phyloP scores from a whole-genome alignment of 2,113 vertebrate species.

The Podilymbus podiceps region DNA sequence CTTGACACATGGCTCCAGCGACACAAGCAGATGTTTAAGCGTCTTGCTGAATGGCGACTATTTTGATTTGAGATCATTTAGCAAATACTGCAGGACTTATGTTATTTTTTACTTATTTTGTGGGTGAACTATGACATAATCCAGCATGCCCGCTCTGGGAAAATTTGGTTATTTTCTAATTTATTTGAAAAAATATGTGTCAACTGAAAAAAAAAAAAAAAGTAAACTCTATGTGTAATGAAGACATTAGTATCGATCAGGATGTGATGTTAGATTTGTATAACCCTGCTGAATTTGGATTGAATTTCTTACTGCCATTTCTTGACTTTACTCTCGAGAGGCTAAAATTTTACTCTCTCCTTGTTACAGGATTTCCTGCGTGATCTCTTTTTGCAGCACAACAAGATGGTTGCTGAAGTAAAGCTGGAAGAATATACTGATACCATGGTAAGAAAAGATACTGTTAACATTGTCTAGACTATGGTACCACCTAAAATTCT shows the following conservation, averaged over 20 bases:
- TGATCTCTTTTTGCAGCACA: conserved; percentile 86
- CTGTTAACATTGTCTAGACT: neutral
- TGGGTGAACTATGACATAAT: neutral
- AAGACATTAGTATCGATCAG: neutral
- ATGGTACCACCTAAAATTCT: neutral
- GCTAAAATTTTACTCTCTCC: neutral
- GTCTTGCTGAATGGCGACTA: neutral
- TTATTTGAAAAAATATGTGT: neutral
- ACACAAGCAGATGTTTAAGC: neutral
- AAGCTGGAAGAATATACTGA: conserved; percentile 92
- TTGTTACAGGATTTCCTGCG: conserved; percentile 84
- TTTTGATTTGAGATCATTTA: neutral
- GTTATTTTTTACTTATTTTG: neutral
- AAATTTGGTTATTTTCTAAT: neutral
- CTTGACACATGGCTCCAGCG: neutral
- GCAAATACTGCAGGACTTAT: neutral
- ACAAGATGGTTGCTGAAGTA: conserved; percentile 77
- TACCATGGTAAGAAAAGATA: conserved; percentile 81
- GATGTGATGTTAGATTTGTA: neutral
- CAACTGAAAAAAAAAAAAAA: neutral
- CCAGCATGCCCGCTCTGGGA: neutral
- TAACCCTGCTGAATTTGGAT: neutral
- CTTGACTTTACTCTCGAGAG: neutral
- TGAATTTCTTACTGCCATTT: neutral
- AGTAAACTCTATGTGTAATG: neutral